Conservation (phyloP, 1,140 invertebrate genomes). For the Sipha flava region DNA sequence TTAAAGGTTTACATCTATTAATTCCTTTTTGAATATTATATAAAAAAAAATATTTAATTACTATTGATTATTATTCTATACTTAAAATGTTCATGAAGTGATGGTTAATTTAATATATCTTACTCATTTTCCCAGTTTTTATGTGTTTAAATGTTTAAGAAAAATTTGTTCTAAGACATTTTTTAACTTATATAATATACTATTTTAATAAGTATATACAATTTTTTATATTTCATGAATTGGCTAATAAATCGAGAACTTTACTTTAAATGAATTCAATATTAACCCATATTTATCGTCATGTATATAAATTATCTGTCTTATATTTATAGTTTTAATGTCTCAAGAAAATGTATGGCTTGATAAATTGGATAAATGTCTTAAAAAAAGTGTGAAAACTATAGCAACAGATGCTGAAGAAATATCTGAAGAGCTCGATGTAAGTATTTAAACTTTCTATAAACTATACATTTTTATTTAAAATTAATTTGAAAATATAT, state of each 20-base stretch:
- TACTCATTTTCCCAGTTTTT: not conserved
- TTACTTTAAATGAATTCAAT: no score
- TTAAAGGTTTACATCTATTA: not conserved
- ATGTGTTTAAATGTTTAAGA: no score
- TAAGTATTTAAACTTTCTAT: constrained; percentile 46
- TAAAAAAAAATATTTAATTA: no score
- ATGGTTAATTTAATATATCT: not conserved
- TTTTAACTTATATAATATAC: no score
- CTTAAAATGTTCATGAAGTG: no score
- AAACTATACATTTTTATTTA: not conserved
- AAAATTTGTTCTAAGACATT: no score
- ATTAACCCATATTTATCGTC: no score
- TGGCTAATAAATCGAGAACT: no score
- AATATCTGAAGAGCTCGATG: constrained; percentile 79
- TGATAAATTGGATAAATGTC: constrained; percentile 68
- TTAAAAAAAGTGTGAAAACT: constrained; percentile 59
- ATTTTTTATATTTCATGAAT: no score
- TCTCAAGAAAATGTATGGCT: constrained; percentile 73
- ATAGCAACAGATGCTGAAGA: constrained; percentile 83
- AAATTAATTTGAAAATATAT: not conserved
- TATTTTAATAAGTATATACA: no score
- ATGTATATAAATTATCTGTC: no score
- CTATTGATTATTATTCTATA: no score
- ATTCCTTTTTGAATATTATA: not conserved
- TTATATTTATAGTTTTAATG: constrained; percentile 53